phyloP scores from a whole-genome alignment of 2,113 vertebrate species.

The Lagenorhynchus albirostris region DNA sequence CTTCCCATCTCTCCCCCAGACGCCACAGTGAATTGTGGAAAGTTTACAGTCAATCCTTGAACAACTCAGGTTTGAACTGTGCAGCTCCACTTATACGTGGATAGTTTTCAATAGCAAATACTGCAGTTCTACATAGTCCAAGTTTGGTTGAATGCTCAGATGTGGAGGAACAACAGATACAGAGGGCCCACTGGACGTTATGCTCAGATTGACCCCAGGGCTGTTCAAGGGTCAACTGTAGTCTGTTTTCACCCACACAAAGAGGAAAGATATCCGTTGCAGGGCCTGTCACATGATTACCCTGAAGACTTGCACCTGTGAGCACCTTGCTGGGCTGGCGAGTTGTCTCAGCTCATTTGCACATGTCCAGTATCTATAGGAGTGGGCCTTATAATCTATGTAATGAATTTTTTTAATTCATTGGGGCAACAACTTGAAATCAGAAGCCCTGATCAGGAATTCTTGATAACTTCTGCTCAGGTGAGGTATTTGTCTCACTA shows the following conservation, averaged over 20 bases:
- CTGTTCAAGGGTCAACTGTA: not conserved
- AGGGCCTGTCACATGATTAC: not conserved
- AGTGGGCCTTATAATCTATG: too few relatives aligned
- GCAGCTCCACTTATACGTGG: not conserved
- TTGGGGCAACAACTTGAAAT: not conserved
- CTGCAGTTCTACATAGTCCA: not conserved
- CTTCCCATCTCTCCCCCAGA: not conserved
- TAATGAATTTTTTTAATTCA: not conserved
- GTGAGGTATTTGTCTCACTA: not conserved
- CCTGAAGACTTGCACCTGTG: not conserved
- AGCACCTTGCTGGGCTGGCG: not conserved
- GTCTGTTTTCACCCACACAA: not conserved
- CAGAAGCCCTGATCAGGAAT: not conserved
- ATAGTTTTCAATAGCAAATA: not conserved
- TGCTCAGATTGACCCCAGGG: not conserved
- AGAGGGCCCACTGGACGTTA: not conserved
- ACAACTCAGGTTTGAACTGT: too few relatives aligned
- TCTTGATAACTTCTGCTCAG: not conserved
- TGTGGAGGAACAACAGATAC: not conserved
- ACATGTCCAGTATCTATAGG: too few relatives aligned
- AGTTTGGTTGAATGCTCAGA: not conserved
- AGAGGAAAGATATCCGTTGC: not conserved
- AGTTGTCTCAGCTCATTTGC: not conserved
- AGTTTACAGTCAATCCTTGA: not conserved
- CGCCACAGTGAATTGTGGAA: constrained; percentile 54